Evolutionary conservation across 2,888 invertebrate species (phyloP), one percentile per base, ranked within the genome.

Genomic region (Endomychus coccineus): DNA sequence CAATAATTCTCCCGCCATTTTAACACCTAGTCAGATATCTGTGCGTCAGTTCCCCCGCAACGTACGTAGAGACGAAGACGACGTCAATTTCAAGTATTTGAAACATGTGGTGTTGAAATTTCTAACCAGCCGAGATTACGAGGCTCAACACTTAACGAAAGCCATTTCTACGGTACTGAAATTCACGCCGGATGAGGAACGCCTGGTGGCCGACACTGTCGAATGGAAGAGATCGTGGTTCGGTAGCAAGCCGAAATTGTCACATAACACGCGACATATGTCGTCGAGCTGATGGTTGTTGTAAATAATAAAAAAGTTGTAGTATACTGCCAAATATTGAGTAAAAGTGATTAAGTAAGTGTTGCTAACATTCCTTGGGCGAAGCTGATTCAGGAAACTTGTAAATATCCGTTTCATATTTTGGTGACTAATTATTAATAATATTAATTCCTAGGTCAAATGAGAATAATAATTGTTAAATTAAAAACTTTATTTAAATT

Each of bases 51-150:
- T 66, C 45, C 65, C 62, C 27, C 56, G 58, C 30, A 59, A 51
- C 25, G 66, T 60, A 33, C 51, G 51, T 29, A 56, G 61, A 34
- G 64, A 65, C 44, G 72, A 71, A 51, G 76, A 80, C 41, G 83
- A 85, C 54, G 78, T 86, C 29, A 87, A 84, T 67, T 83, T 85
- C 58, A 78, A 79, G 61, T 94, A 94, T 64, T 71, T 94, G 39
- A 92, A 91, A 59, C 91, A 94, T 68, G 94, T 94, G 45, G 79
- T 94, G 43, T 81, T 94, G 2, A 89, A 91, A 60, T 94, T 94
- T 67, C 74, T 94, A 54, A 92, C 92, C 0, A 83, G 87, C 59
- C 74, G 87, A 44, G 92, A 92, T 66, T 73, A 80, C 17, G 80
- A 92, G 73, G 91, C 92, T 23, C 75, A 89, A 13, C 92, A 94